Evolutionary conservation across 2,888 invertebrate genomes (phyloP).

Genomic region (Linnaemya vulpina): DNA sequence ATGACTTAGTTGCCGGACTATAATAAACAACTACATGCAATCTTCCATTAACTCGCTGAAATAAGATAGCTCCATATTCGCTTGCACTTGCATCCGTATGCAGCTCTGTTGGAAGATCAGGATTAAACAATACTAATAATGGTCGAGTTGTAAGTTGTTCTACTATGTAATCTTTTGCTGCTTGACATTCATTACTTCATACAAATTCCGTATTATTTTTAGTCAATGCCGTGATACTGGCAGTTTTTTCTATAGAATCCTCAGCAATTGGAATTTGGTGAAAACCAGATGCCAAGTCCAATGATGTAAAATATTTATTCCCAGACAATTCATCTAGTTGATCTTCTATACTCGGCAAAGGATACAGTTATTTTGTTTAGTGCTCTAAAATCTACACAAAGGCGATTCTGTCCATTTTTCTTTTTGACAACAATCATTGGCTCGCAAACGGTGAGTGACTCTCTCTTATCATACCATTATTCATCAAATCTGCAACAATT

Average conservation of each 20-base stretch:
- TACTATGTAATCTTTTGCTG: neutral
- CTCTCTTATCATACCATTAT: slow-evolving; percentile 54
- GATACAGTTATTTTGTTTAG: slow-evolving; percentile 3
- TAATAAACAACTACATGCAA: neutral
- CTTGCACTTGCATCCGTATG: slow-evolving; percentile 25
- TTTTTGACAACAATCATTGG: slow-evolving; percentile 65
- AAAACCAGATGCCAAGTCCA: slow-evolving; percentile 64
- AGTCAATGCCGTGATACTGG: too few species aligned
- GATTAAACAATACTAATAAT: slow-evolving; percentile 73
- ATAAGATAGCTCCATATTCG: neutral
- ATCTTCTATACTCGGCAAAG: slow-evolving; percentile 79
- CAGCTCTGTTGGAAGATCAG: neutral
- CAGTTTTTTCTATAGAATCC: slow-evolving; percentile 61
- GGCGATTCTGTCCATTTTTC: slow-evolving; percentile 60
- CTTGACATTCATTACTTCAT: neutral
- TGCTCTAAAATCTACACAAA: slow-evolving; percentile 65
- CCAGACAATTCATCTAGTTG: slow-evolving; percentile 76
- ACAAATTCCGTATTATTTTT: too few species aligned
- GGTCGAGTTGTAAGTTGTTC: slow-evolving; percentile 48
- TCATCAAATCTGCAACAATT: slow-evolving; percentile 51
- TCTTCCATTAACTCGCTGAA: neutral
- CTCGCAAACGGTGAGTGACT: slow-evolving; percentile 64
- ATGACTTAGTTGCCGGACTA: neutral
- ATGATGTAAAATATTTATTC: slow-evolving; percentile 73
- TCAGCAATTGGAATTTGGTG: slow-evolving; percentile 51